phyloP scores from a whole-genome alignment of 2,797 vertebrate genomes.

The Emydoidea blandingii region DNA sequence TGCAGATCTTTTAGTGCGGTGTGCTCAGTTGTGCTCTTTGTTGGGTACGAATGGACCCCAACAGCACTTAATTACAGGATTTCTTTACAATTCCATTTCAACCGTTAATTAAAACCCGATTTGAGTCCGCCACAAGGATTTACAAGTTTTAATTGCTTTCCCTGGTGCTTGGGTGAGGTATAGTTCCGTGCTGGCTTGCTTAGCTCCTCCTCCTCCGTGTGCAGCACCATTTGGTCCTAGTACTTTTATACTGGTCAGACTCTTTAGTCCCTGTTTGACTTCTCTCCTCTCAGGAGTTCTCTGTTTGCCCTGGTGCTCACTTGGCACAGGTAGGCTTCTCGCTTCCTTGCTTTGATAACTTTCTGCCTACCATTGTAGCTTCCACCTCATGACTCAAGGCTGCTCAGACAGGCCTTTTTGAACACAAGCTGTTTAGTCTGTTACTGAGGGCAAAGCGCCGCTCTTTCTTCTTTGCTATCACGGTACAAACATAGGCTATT shows the following conservation, averaged over 20 bases:
- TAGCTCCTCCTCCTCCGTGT: conserved; percentile 10
- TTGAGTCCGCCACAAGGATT: conserved; percentile 58
- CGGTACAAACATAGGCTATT: background rate
- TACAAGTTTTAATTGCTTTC: conserved; percentile 63
- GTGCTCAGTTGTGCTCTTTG: background rate
- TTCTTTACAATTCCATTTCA: conserved; percentile 58
- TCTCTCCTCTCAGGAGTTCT: no score
- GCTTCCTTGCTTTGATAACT: background rate
- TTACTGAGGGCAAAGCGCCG: background rate
- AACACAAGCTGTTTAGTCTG: background rate
- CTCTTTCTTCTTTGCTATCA: background rate
- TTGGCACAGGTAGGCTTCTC: background rate
- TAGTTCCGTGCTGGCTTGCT: conserved; percentile 17
- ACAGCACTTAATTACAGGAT: conserved; percentile 48
- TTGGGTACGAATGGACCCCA: conserved; percentile 54
- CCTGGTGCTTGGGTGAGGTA: conserved; percentile 38
- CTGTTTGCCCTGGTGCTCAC: no score
- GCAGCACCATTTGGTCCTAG: background rate
- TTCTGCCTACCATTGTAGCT: background rate
- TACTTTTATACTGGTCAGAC: background rate
- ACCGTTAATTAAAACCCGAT: conserved; percentile 61
- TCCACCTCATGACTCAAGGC: background rate
- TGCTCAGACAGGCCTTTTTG: background rate
- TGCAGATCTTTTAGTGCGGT: background rate
- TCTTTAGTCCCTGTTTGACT: no score